These are phyloP conservation scores for Dicroscelio sp. DNA, from an alignment of 2,888 invertebrate species.

Conservation along the genomic window DNA sequence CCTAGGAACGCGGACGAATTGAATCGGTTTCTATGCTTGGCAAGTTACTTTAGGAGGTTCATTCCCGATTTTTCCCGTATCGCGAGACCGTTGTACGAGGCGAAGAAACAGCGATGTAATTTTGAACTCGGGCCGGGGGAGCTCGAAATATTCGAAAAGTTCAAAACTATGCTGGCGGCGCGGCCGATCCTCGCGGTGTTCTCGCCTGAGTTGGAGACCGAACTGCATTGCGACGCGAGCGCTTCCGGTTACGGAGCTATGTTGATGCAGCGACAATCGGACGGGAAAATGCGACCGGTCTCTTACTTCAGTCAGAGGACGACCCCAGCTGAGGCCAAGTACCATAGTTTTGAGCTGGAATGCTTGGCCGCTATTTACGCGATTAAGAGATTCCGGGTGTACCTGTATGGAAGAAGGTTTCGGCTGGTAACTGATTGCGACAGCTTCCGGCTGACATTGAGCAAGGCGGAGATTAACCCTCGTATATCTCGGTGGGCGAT, in stretches of 20 bases:
- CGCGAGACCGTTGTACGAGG: slow-evolving; percentile 10
- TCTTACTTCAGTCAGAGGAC: slow-evolving; percentile 15
- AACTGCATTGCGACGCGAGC: slow-evolving; percentile 20
- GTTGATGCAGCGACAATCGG: slow-evolving; percentile 10
- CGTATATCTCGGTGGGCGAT: not conserved
- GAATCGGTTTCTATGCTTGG: not conserved
- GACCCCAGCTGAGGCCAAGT: slow-evolving; percentile 3
- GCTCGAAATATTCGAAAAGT: not conserved
- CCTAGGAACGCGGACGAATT: slow-evolving; percentile 33
- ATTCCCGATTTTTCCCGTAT: slow-evolving; percentile 6
- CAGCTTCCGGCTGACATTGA: not conserved
- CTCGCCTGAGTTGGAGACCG: not conserved
- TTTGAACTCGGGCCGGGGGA: slow-evolving; percentile 13
- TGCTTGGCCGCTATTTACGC: not conserved
- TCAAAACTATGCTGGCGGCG: not conserved
- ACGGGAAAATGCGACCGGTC: not conserved
- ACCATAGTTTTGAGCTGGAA: slow-evolving; percentile 22
- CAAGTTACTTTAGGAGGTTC: slow-evolving; percentile 23
- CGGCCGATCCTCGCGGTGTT: slow-evolving; percentile 10
- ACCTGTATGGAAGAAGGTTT: not conserved
- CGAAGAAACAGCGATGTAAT: not conserved
- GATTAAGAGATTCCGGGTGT: not conserved
- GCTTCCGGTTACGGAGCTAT: slow-evolving; percentile 4
- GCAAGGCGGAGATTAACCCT: not conserved
- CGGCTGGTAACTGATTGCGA: not conserved